Conservation (phyloP, 2,797 vertebrate species). For the Pseudotriccus pelzelni region DNA sequence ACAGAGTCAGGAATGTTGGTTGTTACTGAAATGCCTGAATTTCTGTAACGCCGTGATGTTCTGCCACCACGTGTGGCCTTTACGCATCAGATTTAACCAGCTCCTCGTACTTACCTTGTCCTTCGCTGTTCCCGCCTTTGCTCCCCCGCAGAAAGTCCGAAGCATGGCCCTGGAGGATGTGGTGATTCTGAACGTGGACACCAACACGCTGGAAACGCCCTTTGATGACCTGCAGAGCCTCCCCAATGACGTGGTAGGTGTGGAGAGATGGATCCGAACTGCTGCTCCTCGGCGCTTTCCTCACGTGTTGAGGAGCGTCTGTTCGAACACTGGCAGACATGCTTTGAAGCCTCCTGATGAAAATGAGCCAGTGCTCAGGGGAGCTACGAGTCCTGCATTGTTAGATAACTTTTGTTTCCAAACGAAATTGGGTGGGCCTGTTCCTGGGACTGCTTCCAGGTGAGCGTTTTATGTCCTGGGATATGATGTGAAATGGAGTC, state of each 20-base stretch:
- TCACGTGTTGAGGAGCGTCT: neutral
- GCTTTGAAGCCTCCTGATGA: neutral
- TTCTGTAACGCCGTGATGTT: neutral
- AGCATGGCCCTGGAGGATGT: constrained; percentile 92
- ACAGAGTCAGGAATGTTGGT: neutral
- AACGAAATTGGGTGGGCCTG: neutral
- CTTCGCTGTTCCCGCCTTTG: neutral
- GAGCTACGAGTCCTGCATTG: neutral
- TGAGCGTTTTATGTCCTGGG: neutral
- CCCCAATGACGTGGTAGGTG: constrained; percentile 93
- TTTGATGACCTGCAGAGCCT: constrained; percentile 96
- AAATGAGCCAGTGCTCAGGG: neutral
- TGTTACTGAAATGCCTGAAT: neutral
- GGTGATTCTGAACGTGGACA: constrained; percentile 90
- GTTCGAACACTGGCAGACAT: neutral
- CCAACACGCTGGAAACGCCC: constrained; percentile 94
- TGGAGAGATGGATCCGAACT: neutral
- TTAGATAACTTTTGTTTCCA: neutral
- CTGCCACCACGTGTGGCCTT: neutral
- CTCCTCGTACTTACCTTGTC: neutral
- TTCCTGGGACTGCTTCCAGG: neutral
- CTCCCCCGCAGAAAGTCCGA: constrained; percentile 84
- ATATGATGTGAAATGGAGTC: neutral
- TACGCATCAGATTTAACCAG: neutral
- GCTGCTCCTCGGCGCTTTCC: neutral